Base-by-base conservation (phyloP, 2,113 vertebrate species). In the Sciurus niger region DNA sequence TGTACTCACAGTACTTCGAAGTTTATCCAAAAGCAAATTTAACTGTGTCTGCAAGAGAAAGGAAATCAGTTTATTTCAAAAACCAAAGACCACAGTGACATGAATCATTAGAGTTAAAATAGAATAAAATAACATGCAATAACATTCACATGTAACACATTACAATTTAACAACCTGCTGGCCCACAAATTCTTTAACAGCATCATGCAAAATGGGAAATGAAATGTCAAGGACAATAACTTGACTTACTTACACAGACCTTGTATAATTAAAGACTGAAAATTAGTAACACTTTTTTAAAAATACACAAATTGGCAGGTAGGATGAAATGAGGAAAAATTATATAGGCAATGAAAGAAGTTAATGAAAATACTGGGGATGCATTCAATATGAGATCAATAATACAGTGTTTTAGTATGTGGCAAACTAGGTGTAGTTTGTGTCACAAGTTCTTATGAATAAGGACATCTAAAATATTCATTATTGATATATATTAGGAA, bases 11-110 rank as follows among this genome's bases (percentile, higher is more conserved):
- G 99, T 99, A 98, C 99, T 99, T 98, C 99, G 99, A 58, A 99
- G 99, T 97, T 99, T 99, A 79, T 99, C 99, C 98, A 99, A 99
- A 28, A 99, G 99, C 82, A 99, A 98, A 97, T 99, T 99, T 98
- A 99, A 98, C 98, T 99, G 99, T 83, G 99, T 99, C 99, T 99
- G 99, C 84, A 94, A 96, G 98, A 97, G 58, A 98, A 96, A 97
- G 6, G 65, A 96, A 82, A 96, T 51, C 28, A 91, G 77, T 94
- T 65, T 79, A 77, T 94, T 95, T 98, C 72, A 97, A 83, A 96
- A 91, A 94, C 34, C 96, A 43, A 93, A 90, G 17, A 7, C 34
- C 0, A 74, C 13, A 84, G 25, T 11, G 5, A 79, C 9, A 28
- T 11, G 46, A 46, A 4, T 40, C 40, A 40, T 40, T 40, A 40